Evolutionary conservation across 1,140 invertebrate genomes (phyloP).

Genomic region (Chrysopa pallens): DNA sequence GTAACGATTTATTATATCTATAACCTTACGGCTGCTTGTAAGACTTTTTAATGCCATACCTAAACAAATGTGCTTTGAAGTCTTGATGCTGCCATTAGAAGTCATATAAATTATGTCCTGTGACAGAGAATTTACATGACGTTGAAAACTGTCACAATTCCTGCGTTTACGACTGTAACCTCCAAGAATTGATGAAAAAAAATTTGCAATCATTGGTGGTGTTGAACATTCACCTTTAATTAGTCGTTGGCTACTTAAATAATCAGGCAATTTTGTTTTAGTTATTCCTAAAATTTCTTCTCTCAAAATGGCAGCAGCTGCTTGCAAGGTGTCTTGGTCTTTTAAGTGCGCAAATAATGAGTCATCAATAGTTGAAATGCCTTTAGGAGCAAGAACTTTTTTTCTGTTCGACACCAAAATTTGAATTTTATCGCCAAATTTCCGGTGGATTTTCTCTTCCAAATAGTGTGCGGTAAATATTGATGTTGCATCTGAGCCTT

Average conservation of each 20-base stretch:
- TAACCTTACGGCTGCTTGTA: constrained; percentile 16
- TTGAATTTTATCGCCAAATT: constrained; percentile 8
- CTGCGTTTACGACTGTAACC: constrained; percentile 3
- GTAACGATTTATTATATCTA: constrained; percentile 13
- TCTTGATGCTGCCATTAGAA: constrained; percentile 7
- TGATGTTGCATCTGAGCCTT: too few relatives aligned
- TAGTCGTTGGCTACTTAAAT: constrained; percentile 8
- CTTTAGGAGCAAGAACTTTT: constrained; percentile 9
- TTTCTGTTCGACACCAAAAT: constrained; percentile 7
- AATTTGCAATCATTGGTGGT: background rate
- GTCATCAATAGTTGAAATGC: constrained; percentile 8
- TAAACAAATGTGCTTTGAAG: constrained; percentile 11
- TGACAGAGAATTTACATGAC: background rate
- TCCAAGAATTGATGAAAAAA: constrained; percentile 6
- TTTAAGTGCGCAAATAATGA: constrained; percentile 11
- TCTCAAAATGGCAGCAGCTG: constrained; percentile 9
- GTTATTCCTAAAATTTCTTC: constrained; percentile 5
- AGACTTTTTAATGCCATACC: constrained; percentile 16
- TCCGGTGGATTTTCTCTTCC: constrained; percentile 8
- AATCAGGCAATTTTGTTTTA: constrained; percentile 7
- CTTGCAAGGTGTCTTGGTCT: constrained; percentile 8
- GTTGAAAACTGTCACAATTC: too few relatives aligned
- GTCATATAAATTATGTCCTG: constrained; percentile 8
- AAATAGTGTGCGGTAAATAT: constrained; percentile 5
- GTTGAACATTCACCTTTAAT: constrained; percentile 10